Percentiles rank a stretch among this genome's conserved stretches.
Evolutionary conservation across 2,113 vertebrate species (phyloP).

Genomic region (Peromyscus leucopus): DNA sequence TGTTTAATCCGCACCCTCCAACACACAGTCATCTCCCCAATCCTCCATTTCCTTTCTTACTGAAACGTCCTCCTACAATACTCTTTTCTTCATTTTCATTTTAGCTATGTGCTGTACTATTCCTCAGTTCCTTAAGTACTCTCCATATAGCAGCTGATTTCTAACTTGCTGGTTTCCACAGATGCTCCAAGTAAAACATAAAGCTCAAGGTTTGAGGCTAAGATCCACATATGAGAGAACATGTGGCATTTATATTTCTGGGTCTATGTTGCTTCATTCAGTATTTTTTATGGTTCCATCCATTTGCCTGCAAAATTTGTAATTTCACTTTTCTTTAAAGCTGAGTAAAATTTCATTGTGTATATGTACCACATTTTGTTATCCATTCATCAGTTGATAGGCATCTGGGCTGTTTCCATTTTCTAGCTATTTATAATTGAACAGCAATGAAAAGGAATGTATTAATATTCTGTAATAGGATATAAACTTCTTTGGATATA

Average conservation of each 20-base stretch:
- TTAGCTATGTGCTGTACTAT: background rate
- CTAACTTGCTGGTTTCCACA: background rate
- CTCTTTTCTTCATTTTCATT: background rate
- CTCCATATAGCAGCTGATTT: background rate
- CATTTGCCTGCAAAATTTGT: background rate
- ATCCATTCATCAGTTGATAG: background rate
- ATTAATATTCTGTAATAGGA: background rate
- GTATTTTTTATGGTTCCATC: background rate
- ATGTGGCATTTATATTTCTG: background rate
- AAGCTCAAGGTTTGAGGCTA: background rate
- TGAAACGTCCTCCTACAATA: background rate
- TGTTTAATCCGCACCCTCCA: background rate
- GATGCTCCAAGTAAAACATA: background rate
- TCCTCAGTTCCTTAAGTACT: background rate
- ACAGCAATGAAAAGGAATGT: background rate
- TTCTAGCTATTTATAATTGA: background rate
- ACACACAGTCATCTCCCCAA: background rate
- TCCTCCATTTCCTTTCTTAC: background rate
- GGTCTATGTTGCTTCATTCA: background rate
- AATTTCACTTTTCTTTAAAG: background rate
- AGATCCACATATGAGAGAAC: background rate
- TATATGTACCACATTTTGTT: background rate
- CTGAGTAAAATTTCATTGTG: background rate
- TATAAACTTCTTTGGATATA: background rate
- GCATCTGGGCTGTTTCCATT: background rate